These are phyloP conservation scores for Euwallacea similis DNA, from an alignment of 1,140 invertebrate genomes.

Conservation along the genomic window DNA sequence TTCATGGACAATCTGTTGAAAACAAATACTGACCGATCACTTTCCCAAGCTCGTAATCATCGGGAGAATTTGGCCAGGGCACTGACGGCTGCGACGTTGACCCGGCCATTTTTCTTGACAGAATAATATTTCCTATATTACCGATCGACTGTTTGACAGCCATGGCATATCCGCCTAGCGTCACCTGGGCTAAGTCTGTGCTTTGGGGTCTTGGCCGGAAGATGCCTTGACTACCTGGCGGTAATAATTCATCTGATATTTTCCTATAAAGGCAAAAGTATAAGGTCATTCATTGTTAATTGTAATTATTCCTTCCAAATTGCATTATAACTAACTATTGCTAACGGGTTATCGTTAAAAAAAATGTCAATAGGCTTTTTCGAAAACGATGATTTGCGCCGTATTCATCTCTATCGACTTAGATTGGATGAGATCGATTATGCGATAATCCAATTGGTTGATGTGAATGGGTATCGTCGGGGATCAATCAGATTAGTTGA, in stretches of 20 bases:
- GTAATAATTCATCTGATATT: constrained; percentile 64
- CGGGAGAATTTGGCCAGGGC: constrained; percentile 88
- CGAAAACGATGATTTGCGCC: too few species aligned
- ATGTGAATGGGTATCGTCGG: too few species aligned
- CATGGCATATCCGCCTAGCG: constrained; percentile 53
- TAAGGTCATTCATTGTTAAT: too few species aligned
- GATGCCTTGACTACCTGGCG: constrained; percentile 64
- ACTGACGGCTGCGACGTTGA: constrained; percentile 61
- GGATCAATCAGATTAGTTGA: too few species aligned
- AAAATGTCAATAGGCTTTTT: too few species aligned
- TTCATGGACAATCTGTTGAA: constrained; percentile 25
- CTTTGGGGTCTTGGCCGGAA: constrained; percentile 65
- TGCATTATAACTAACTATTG: too few species aligned
- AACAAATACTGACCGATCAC: constrained; percentile 73
- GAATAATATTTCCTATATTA: constrained; percentile 63
- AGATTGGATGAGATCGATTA: too few species aligned
- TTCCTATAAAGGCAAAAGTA: constrained; percentile 54
- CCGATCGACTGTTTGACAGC: constrained; percentile 57
- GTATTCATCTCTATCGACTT: too few species aligned
- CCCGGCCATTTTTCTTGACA: constrained; percentile 72
- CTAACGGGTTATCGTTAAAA: too few species aligned
- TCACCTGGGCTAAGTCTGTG: constrained; percentile 45
- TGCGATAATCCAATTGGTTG: too few species aligned
- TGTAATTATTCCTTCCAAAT: too few species aligned
- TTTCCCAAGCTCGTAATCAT: constrained; percentile 92